Percentiles rank a stretch among this genome's conserved stretches.
These are phyloP conservation scores for Cepaea nemoralis DNA, from an alignment of 1,140 invertebrate genomes.

Conservation along the genomic window DNA sequence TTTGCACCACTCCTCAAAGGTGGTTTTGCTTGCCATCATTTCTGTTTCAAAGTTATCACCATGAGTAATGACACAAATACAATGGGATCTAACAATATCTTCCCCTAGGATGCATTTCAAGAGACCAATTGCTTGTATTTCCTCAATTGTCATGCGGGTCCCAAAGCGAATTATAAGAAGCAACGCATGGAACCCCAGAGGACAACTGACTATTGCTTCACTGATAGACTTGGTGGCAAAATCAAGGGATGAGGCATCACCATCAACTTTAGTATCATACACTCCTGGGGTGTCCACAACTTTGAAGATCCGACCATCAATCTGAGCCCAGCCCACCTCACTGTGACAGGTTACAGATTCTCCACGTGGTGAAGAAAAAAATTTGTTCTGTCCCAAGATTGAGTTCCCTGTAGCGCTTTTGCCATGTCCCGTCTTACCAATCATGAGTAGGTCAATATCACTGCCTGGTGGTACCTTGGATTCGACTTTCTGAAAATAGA, in stretches of 20 bases:
- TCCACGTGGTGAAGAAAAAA: constrained; percentile 4
- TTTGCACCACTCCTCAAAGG: constrained; percentile 34
- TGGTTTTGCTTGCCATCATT: background rate
- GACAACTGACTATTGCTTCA: constrained; percentile 27
- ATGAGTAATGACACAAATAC: constrained; percentile 36
- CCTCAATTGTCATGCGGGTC: constrained; percentile 32
- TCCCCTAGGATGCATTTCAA: constrained; percentile 39
- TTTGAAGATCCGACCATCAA: constrained; percentile 24
- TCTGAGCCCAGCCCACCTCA: background rate
- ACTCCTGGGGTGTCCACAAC: constrained; percentile 41
- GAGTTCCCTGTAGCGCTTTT: constrained; percentile 52
- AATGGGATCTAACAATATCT: constrained; percentile 31
- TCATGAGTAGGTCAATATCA: constrained; percentile 41
- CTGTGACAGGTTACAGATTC: constrained; percentile 23
- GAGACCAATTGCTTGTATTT: constrained; percentile 36
- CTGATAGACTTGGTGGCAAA: constrained; percentile 30
- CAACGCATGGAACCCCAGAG: constrained; percentile 31
- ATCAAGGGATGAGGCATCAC: constrained; percentile 6
- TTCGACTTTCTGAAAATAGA: constrained; percentile 10
- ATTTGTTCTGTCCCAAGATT: constrained; percentile 41
- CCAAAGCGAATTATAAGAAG: constrained; percentile 37
- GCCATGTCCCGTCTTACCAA: constrained; percentile 50
- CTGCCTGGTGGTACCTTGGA: constrained; percentile 26
- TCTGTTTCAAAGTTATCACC: constrained; percentile 40
- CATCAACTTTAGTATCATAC: constrained; percentile 34